phyloP scores from a whole-genome alignment of 2,113 vertebrate genomes.

The Menidia beryllina region DNA sequence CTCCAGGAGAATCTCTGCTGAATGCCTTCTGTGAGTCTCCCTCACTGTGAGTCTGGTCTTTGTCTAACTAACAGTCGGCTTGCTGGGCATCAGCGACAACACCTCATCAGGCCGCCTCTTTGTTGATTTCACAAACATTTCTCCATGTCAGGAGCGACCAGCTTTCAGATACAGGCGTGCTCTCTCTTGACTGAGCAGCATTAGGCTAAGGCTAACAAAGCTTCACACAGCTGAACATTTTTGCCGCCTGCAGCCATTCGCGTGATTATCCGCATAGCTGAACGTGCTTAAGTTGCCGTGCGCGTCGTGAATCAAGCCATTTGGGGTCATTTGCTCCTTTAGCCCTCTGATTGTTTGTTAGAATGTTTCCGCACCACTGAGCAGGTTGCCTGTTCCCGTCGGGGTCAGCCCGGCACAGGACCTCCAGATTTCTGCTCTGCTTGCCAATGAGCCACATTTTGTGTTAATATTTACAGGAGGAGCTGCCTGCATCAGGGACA shows the following conservation, averaged over 20 bases:
- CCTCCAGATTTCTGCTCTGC: not conserved
- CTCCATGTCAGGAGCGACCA: not conserved
- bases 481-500: not conserved
- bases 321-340: conserved; percentile 30
- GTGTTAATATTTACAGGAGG: not conserved
- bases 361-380: conserved; percentile 27
- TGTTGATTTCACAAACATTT: not conserved
- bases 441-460: not conserved
- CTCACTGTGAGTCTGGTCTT: conserved; percentile 5
- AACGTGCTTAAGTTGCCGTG: conserved; percentile 11
- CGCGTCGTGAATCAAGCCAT: conserved; percentile 20
- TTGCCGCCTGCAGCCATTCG: conserved; percentile 1
- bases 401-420: not conserved
- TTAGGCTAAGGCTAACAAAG: conserved; percentile 5
- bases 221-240: conserved; percentile 15
- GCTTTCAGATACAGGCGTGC: not conserved
- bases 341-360: conserved; percentile 43
- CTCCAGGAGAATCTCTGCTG: conserved; percentile 46
- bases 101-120: not conserved
- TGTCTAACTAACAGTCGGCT: conserved; percentile 20
- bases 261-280: conserved; percentile 21
- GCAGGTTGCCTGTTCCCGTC: conserved; percentile 19
- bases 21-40: conserved; percentile 64
- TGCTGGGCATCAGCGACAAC: not conserved
- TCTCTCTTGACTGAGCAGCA: not conserved